Conservation (phyloP, 1,140 invertebrate species). For the Bursaphelenchus mucronatus region DNA sequence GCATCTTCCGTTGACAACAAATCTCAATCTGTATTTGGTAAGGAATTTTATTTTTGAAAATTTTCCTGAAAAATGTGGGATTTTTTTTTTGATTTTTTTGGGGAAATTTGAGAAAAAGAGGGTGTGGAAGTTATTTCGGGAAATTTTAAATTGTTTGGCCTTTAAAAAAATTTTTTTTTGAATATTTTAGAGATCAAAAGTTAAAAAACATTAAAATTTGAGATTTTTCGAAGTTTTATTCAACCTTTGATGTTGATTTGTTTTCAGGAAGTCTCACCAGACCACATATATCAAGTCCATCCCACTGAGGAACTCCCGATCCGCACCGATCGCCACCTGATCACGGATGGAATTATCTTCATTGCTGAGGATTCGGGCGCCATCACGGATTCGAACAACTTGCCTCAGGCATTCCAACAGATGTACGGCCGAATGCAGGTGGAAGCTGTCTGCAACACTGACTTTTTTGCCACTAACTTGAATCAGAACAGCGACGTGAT, state of each 20-base stretch:
- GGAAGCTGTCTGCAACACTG: slow-evolving; percentile 14
- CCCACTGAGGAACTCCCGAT: slow-evolving; percentile 31
- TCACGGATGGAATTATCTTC: slow-evolving; percentile 43
- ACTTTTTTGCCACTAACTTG: slow-evolving; percentile 1
- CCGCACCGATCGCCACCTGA: slow-evolving; percentile 25
- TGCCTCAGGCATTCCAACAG: slow-evolving; percentile 14
- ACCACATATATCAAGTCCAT: slow-evolving; percentile 9
- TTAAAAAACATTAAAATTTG: too few species aligned
- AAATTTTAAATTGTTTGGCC: too few species aligned
- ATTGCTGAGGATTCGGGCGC: slow-evolving; percentile 38
- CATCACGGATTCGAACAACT: slow-evolving; percentile 21
- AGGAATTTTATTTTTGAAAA: neutral
- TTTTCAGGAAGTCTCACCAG: slow-evolving; percentile 26
- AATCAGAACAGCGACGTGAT: slow-evolving; percentile 10
- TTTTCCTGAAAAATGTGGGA: too few species aligned
- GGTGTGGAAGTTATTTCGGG: too few species aligned
- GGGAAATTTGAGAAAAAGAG: too few species aligned
- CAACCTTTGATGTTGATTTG: neutral
- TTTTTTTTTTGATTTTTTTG: neutral
- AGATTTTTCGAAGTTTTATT: too few species aligned
- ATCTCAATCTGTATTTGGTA: slow-evolving; percentile 42
- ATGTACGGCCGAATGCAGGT: slow-evolving; percentile 24
- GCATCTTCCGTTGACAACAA: slow-evolving; percentile 33
- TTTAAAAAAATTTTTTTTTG: too few species aligned
- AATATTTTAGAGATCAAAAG: too few species aligned